Conservation (phyloP, 2,888 invertebrate genomes). For the Ectemnius continuus region DNA sequence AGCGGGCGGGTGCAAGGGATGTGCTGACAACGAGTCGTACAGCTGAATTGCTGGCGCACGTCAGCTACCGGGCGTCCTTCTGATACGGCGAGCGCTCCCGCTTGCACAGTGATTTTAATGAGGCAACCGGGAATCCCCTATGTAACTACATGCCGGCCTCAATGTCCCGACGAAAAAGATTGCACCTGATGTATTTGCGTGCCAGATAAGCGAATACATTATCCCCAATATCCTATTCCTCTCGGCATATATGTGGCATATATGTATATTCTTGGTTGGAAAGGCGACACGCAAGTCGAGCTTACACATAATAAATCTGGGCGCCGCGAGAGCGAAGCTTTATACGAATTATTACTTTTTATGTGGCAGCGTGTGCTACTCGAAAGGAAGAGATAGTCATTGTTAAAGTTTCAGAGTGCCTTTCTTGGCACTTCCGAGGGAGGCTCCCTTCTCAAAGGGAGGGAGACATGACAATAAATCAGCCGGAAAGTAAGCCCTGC, state of each 20-base stretch:
- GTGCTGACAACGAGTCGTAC: slow-evolving; percentile 36
- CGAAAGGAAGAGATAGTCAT: slow-evolving; percentile 5
- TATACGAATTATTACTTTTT: slow-evolving; percentile 10
- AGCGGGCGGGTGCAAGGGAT: slow-evolving; percentile 9
- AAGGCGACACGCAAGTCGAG: not conserved
- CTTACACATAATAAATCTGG: slow-evolving; percentile 1
- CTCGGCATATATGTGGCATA: too few species aligned
- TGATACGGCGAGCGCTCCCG: slow-evolving; percentile 25
- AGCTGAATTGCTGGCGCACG: slow-evolving; percentile 30
- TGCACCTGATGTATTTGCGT: not conserved
- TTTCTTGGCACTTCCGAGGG: not conserved
- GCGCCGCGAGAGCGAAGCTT: not conserved
- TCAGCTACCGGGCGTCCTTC: slow-evolving; percentile 23
- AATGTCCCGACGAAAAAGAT: slow-evolving; percentile 46
- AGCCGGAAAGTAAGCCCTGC: slow-evolving; percentile 6
- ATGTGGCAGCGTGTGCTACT: slow-evolving; percentile 3
- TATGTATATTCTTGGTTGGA: too few species aligned
- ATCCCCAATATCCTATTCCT: too few species aligned
- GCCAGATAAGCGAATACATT: too few species aligned
- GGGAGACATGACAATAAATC: slow-evolving; percentile 4
- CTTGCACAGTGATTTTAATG: slow-evolving; percentile 50
- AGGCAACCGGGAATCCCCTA: slow-evolving; percentile 47
- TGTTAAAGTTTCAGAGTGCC: slow-evolving; percentile 1
- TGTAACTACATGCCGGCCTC: slow-evolving; percentile 39
- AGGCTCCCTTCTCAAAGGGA: not conserved